Evolutionary conservation across 2,113 vertebrate genomes (phyloP).

Genomic region (Perognathus longimembris): DNA sequence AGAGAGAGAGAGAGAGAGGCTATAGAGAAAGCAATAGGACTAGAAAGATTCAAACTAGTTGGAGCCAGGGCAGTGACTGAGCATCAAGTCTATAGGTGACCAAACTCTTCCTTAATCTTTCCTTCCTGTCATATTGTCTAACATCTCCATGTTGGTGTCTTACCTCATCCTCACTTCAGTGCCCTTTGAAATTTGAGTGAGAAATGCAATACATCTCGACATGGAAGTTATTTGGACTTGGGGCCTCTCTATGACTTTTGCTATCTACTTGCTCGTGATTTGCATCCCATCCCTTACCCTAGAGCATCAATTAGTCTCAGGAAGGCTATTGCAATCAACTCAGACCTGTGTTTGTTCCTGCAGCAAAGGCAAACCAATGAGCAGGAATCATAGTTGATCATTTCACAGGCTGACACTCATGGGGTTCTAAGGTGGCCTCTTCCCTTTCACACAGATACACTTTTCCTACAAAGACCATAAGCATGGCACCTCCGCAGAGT

Average conservation of each 20-base stretch:
- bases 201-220: neutral
- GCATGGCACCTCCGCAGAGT: neutral
- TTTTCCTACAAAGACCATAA: neutral
- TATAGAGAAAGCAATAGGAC: neutral
- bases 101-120: neutral
- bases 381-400: neutral
- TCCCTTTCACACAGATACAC: neutral
- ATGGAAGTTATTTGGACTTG: neutral
- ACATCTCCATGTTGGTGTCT: neutral
- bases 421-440: neutral
- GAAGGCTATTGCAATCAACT: neutral
- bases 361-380: neutral
- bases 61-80: neutral
- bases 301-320: neutral
- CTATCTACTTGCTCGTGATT: neutral
- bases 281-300: neutral
- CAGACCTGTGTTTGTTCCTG: neutral
- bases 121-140: too few species aligned
- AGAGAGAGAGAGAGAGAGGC: neutral
- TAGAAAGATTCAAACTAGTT: neutral
- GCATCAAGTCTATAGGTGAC: neutral
- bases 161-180: neutral
- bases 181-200: neutral
- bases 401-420: fast-evolving
- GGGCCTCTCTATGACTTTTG: neutral